phyloP scores from a whole-genome alignment of 2,797 vertebrate genomes.

The Chloroceryle amazona region DNA sequence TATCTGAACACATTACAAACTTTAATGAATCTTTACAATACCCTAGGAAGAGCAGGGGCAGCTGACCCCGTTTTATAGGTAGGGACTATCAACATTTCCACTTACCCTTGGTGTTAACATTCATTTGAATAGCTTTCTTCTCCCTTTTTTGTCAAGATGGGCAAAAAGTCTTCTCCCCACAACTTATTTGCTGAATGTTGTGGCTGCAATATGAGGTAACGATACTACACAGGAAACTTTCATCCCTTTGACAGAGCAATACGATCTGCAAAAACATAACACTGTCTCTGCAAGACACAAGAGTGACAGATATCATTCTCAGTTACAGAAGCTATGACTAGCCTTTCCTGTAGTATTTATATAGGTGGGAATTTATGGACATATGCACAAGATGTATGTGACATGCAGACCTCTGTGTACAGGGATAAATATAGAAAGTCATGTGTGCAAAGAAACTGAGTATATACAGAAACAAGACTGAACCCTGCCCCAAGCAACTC shows the following conservation, averaged over 20 bases:
- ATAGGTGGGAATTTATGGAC: background rate
- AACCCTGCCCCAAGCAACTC: background rate
- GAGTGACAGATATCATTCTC: background rate
- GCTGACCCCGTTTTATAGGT: background rate
- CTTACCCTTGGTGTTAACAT: background rate
- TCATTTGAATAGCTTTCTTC: background rate
- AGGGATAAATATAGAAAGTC: background rate
- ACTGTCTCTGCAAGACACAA: background rate
- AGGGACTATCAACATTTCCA: background rate
- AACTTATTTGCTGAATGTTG: background rate
- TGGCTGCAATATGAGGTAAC: background rate
- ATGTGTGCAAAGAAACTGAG: background rate
- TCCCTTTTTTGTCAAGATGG: background rate
- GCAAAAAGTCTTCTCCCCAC: background rate
- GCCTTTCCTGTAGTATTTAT: background rate
- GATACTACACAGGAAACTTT: background rate
- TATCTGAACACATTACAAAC: background rate
- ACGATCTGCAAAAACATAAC: background rate
- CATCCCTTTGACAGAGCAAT: background rate
- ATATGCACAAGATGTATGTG: background rate
- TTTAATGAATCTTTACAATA: constrained; percentile 39
- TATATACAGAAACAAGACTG: background rate
- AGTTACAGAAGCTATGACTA: background rate
- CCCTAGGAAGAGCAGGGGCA: background rate
- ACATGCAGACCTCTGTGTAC: background rate